A percentile compares a stretch with the other conserved stretches of the same genome.
Evolutionary conservation across 2,888 invertebrate genomes (phyloP).

Genomic region (Oscheius sp.): DNA sequence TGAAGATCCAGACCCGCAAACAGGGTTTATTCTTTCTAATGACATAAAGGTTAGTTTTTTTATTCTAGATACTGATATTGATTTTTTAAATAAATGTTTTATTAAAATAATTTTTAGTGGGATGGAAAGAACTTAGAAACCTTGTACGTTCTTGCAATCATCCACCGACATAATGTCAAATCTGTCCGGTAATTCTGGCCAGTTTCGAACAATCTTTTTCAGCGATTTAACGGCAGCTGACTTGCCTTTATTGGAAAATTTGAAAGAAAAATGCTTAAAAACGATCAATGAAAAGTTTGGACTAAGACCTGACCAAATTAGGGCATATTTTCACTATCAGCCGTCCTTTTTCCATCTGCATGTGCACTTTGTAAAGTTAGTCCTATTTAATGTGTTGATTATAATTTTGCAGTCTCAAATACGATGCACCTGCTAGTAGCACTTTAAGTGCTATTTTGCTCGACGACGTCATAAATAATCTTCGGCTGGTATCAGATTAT

Average conservation of each 20-base stretch:
- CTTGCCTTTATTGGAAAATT: constrained; percentile 83
- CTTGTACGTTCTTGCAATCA: constrained; percentile 85
- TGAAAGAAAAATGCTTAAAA: constrained; percentile 81
- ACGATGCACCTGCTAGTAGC: constrained; percentile 55
- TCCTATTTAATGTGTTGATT: background rate
- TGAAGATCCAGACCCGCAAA: constrained; percentile 81
- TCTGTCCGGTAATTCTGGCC: constrained; percentile 74
- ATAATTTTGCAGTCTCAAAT: constrained; percentile 39
- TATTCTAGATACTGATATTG: too few species aligned
- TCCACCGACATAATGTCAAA: constrained; percentile 80
- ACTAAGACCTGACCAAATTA: constrained; percentile 77
- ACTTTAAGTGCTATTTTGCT: constrained; percentile 75
- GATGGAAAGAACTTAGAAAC: constrained; percentile 82
- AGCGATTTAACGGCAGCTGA: constrained; percentile 81
- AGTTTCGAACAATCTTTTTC: constrained; percentile 26
- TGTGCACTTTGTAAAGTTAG: constrained; percentile 76
- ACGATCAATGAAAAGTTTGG: constrained; percentile 83
- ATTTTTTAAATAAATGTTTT: too few species aligned
- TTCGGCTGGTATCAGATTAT: constrained; percentile 83
- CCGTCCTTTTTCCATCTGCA: constrained; percentile 97
- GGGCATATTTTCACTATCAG: constrained; percentile 74
- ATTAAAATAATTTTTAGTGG: too few species aligned
- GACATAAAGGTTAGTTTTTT: too few species aligned
- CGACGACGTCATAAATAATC: constrained; percentile 87
- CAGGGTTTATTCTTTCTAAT: constrained; percentile 87